Conservation (phyloP, 2,113 vertebrate species). For the Panurus biarmicus region DNA sequence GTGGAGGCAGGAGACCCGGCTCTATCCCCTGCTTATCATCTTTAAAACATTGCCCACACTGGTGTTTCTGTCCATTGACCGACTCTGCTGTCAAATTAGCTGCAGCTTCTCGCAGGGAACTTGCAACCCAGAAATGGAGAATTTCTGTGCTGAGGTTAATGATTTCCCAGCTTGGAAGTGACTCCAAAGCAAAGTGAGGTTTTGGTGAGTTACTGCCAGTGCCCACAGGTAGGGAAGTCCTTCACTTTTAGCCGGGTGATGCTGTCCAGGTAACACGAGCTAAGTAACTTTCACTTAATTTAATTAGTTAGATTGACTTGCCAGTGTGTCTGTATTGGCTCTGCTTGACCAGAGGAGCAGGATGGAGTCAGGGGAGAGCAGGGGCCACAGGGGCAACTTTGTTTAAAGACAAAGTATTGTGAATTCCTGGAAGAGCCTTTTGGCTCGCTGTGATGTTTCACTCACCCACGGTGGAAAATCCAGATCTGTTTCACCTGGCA, state of each 20-base stretch:
- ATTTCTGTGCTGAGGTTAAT: not conserved
- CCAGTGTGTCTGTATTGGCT: accelerated
- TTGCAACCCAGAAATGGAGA: not conserved
- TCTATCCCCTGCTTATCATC: accelerated
- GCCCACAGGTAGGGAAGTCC: not conserved
- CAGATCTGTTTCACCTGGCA: accelerated
- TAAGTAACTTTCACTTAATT: not conserved
- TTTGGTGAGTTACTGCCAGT: not conserved
- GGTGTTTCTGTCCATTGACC: too few relatives aligned
- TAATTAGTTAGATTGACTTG: not conserved
- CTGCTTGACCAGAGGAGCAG: not conserved
- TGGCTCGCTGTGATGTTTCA: not conserved
- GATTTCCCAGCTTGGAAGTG: not conserved
- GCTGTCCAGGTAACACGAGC: not conserved
- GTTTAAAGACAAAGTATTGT: accelerated
- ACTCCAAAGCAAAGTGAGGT: not conserved
- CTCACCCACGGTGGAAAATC: not conserved
- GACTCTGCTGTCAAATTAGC: not conserved
- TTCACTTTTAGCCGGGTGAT: accelerated
- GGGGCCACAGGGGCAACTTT: accelerated
- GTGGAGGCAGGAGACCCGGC: accelerated
- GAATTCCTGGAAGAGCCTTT: not conserved
- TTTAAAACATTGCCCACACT: accelerated
- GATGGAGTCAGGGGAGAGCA: not conserved
- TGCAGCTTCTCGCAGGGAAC: not conserved